A percentile compares a stretch with the other conserved stretches of the same genome.
Conservation (phyloP, 2,797 vertebrate species). For the Prionace glauca region DNA sequence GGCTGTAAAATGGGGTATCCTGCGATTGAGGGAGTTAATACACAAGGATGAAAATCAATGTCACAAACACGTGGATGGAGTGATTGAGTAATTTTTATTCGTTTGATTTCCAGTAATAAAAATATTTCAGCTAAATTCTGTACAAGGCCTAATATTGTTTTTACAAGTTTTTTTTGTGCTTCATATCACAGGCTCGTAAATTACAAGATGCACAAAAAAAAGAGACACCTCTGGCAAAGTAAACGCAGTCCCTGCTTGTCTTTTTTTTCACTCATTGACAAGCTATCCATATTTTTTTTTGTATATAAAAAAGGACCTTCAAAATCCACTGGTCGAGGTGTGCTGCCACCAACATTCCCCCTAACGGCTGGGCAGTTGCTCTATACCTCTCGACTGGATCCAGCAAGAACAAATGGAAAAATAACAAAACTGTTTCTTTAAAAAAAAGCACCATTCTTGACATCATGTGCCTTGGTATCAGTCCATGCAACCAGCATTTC, state of each 20-base stretch:
- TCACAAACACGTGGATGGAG: not conserved
- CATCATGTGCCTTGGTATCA: not conserved
- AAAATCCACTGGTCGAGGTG: conserved; percentile 36
- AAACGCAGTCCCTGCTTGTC: conserved; percentile 4
- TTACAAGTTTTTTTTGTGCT: conserved; percentile 46
- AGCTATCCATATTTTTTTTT: not conserved
- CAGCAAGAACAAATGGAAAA: not conserved
- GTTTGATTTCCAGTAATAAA: conserved; percentile 67
- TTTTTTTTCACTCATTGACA: not conserved
- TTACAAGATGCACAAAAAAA: conserved; percentile 41
- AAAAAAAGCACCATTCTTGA: not conserved
- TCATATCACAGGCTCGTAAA: conserved; percentile 25
- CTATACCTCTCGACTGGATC: not conserved
- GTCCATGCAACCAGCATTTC: not conserved
- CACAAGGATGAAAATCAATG: not conserved
- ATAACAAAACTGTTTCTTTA: not conserved
- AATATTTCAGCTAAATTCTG: conserved; percentile 72
- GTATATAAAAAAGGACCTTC: not conserved
- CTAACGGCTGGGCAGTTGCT: conserved; percentile 43
- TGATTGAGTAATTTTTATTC: conserved; percentile 17
- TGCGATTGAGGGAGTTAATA: too few relatives aligned
- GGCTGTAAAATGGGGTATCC: not conserved
- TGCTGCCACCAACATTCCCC: conserved; percentile 42
- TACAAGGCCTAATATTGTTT: conserved; percentile 59
- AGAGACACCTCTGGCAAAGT: conserved; percentile 46